These are phyloP conservation scores for Drosophila bocqueti DNA, from an alignment of 1,140 invertebrate genomes.

Conservation along the genomic window DNA sequence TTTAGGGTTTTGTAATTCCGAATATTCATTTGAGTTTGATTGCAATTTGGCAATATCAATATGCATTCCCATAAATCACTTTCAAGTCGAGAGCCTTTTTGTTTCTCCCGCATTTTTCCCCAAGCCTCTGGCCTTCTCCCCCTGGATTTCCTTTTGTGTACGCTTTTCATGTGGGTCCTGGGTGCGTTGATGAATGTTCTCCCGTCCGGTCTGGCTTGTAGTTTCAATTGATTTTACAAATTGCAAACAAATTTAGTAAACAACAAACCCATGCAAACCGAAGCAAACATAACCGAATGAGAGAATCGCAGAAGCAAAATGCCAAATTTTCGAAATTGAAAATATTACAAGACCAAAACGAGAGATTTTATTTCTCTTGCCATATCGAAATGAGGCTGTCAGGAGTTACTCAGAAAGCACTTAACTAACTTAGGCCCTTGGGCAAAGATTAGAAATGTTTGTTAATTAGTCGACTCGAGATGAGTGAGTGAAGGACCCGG, in stretches of 20 bases:
- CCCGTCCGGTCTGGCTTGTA: conserved; percentile 11
- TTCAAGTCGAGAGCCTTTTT: conserved; percentile 68
- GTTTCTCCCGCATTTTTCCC: conserved; percentile 41
- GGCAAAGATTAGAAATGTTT: conserved; percentile 48
- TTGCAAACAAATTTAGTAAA: conserved; percentile 60
- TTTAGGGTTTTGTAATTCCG: conserved; percentile 23
- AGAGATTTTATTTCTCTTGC: conserved; percentile 17
- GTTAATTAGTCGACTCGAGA: conserved; percentile 66
- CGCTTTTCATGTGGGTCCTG: conserved; percentile 28
- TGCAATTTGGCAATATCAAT: conserved; percentile 72
- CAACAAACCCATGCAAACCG: conserved; percentile 31
- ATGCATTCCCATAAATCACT: conserved; percentile 70
- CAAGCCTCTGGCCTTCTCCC: neutral
- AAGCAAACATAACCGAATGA: conserved; percentile 16
- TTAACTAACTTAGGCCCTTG: conserved; percentile 17
- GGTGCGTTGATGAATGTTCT: conserved; percentile 41
- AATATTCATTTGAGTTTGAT: conserved; percentile 44
- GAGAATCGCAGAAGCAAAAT: conserved; percentile 13
- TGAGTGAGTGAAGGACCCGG: conserved; percentile 33
- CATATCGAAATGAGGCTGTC: conserved; percentile 1
- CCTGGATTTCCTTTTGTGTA: conserved; percentile 28
- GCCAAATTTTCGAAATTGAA: conserved; percentile 6
- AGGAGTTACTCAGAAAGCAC: conserved; percentile 12
- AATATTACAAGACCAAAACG: conserved; percentile 27
- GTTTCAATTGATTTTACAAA: conserved; percentile 70